phyloP scores from a whole-genome alignment of 2,113 vertebrate species.

The Ameiurus melas region DNA sequence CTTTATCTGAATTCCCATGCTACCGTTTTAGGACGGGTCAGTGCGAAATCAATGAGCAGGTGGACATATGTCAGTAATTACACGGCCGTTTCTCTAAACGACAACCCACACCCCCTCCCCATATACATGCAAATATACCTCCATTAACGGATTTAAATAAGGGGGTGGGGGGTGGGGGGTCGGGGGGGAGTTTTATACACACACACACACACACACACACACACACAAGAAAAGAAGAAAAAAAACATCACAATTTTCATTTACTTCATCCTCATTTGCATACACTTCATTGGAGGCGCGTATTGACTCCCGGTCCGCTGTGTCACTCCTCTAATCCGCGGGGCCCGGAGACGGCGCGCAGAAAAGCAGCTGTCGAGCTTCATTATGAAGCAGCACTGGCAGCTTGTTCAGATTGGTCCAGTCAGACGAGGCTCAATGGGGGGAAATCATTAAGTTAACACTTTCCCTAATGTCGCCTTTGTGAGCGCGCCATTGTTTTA shows the following conservation, averaged over 20 bases:
- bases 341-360: slow-evolving; percentile 80
- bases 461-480: slow-evolving; percentile 87
- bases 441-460: slow-evolving; percentile 91
- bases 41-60: slow-evolving; percentile 95
- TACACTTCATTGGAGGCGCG: slow-evolving; percentile 79
- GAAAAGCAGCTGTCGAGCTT: slow-evolving; percentile 82
- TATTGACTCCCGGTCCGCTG: slow-evolving; percentile 72
- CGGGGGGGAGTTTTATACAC: slow-evolving; percentile 63
- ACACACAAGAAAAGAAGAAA: not conserved
- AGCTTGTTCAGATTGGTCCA: slow-evolving; percentile 84
- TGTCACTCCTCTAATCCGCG: slow-evolving; percentile 80
- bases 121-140: slow-evolving; percentile 77
- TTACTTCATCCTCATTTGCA: slow-evolving; percentile 74
- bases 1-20: slow-evolving; percentile 92
- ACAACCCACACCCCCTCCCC: slow-evolving; percentile 51
- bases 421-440: slow-evolving; percentile 80
- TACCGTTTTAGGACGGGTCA: slow-evolving; percentile 99
- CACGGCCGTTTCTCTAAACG: slow-evolving; percentile 74
- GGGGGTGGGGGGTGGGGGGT: not conserved
- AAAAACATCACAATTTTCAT: slow-evolving; percentile 72
- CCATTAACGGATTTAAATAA: slow-evolving; percentile 72
- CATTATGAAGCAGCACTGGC: slow-evolving; percentile 81
- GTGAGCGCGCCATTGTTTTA: slow-evolving; percentile 79
- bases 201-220: not conserved
- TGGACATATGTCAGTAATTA: slow-evolving; percentile 92